Conservation (phyloP, 2,113 vertebrate genomes). For the Hypomesus transpacificus region DNA sequence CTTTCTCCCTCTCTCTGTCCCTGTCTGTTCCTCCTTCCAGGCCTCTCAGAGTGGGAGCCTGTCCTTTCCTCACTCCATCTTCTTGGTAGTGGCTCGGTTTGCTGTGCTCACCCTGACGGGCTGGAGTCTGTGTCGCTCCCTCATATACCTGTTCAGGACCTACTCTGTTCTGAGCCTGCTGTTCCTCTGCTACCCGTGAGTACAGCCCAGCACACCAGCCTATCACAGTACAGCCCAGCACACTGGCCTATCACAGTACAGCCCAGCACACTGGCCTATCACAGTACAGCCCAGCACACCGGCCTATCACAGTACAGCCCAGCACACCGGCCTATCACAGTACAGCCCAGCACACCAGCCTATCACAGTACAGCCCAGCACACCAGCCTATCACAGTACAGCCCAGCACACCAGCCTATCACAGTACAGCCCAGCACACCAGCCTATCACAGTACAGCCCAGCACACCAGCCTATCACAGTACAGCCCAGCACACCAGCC, state of each 20-base stretch:
- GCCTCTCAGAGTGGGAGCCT: conserved; percentile 93
- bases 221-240: neutral
- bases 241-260: neutral
- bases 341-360: no score
- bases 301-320: no score
- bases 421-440: no score
- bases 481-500: no score
- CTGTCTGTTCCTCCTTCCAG: conserved; percentile 56
- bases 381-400: no score
- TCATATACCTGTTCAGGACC: conserved; percentile 94
- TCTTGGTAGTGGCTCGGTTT: conserved; percentile 90
- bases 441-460: neutral
- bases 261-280: no score
- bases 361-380: no score
- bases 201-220: conserved; percentile 34
- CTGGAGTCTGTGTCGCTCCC: conserved; percentile 92
- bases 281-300: no score
- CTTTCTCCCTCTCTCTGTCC: neutral
- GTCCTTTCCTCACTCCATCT: conserved; percentile 88
- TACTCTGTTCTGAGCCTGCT: conserved; percentile 96
- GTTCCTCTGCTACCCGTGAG: conserved; percentile 99
- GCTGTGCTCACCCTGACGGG: conserved; percentile 92
- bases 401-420: no score
- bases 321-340: no score
- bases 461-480: no score